Evolutionary conservation across 2,888 invertebrate genomes (phyloP).

Genomic region (Agrotis ipsilon): DNA sequence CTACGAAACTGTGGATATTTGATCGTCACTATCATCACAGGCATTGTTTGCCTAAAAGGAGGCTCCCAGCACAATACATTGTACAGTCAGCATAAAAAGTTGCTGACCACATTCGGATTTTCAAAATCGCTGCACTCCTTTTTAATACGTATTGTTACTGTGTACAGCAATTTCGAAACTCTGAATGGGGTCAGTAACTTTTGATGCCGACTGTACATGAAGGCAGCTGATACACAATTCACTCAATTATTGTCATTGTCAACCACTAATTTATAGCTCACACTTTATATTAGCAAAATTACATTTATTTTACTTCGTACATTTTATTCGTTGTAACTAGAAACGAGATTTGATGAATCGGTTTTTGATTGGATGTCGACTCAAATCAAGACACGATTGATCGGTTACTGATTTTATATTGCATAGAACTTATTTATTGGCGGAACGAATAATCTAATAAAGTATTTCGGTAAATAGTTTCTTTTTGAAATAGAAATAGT

Average conservation of each 20-base stretch:
- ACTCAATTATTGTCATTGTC: not conserved
- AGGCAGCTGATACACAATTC: too few species aligned
- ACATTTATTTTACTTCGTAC: not conserved
- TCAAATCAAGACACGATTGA: not conserved
- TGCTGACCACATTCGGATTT: too few species aligned
- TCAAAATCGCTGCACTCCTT: too few species aligned
- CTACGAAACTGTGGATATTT: not conserved
- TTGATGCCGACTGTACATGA: too few species aligned
- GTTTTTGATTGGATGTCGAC: too few species aligned
- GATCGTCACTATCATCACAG: constrained; percentile 7
- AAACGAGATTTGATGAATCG: too few species aligned
- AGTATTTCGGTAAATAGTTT: not conserved
- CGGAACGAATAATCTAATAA: not conserved
- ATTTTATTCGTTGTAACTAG: not conserved
- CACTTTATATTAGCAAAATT: constrained; percentile 3
- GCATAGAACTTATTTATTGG: not conserved
- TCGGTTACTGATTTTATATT: not conserved
- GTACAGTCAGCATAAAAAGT: too few species aligned
- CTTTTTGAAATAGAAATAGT: not conserved
- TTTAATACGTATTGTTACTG: too few species aligned
- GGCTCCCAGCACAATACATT: too few species aligned
- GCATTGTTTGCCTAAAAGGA: too few species aligned
- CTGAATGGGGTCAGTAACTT: too few species aligned
- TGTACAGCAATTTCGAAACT: too few species aligned
- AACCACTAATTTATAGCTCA: constrained; percentile 16